These are phyloP conservation scores for Rhopalosiphum maidis DNA, from an alignment of 1,140 invertebrate genomes.

Conservation along the genomic window DNA sequence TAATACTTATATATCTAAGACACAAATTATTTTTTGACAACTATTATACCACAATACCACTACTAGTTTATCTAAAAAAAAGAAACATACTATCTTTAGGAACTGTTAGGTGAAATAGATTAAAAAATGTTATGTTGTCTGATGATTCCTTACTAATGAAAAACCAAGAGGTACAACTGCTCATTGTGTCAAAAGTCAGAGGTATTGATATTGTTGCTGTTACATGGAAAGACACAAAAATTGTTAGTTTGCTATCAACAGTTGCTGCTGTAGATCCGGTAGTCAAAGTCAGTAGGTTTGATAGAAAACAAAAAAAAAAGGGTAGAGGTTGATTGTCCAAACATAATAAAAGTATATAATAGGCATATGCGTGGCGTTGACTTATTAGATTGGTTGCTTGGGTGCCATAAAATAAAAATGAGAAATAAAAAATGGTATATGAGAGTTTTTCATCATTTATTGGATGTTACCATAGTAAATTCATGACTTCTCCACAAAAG, in stretches of 20 bases:
- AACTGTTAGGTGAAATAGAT: background rate
- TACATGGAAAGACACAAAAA: conserved; percentile 62
- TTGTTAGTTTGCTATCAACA: conserved; percentile 63
- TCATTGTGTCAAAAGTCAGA: background rate
- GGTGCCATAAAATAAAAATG: too few relatives aligned
- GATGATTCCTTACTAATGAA: conserved; percentile 15
- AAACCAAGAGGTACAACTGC: conserved; percentile 12
- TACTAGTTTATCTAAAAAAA: background rate
- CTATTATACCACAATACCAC: background rate
- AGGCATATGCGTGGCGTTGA: too few relatives aligned
- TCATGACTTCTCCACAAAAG: too few relatives aligned
- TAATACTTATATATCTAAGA: too few relatives aligned
- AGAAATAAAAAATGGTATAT: too few relatives aligned
- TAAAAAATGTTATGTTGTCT: background rate
- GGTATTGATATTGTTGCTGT: conserved; percentile 11
- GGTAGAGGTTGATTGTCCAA: too few relatives aligned
- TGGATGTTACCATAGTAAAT: conserved; percentile 61
- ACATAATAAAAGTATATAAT: too few relatives aligned
- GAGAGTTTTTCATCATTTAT: conserved; percentile 61
- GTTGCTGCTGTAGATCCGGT: conserved; percentile 62
- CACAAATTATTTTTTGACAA: conserved; percentile 17
- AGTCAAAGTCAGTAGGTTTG: conserved; percentile 60
- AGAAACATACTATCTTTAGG: background rate
- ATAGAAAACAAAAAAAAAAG: conserved; percentile 54
- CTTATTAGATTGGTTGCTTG: too few relatives aligned